Evolutionary conservation across 2,888 invertebrate species (phyloP), one percentile per base, ranked within the genome.

Genomic region (Gibbula magus): DNA sequence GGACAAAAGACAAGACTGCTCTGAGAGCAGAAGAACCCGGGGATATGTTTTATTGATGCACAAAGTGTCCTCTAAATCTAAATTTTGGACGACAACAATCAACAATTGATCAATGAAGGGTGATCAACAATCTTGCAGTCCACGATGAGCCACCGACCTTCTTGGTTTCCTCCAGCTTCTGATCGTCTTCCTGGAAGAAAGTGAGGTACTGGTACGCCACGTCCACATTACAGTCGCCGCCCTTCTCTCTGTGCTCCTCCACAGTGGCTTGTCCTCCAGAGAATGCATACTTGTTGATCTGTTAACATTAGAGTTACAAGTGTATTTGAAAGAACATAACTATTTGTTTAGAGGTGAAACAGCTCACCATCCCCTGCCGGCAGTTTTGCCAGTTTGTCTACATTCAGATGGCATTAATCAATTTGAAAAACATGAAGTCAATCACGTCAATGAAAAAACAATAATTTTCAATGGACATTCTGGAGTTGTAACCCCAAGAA

Each of bases 191-290:
- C 80, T 99, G 91, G 94, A 99, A 99, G 93, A 98, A 99, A 35
- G 95, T 95, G 35, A 99, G 94, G 93, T 99, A 97, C 92, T 99
- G 98, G 94, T 95, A 99, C 0, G 99, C 96, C 79, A 98, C 97
- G 93, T 99, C 99, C 8, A 99, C 95, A 78, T 97, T 96, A 86
- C 99, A 97, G 93, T 99, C 96, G n/a, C 99, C 99, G 25, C 99
- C 99, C 84, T 93, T 93, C 80, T 91, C 92, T 80, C 96, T 94
- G 92, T 99, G 99, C 91, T 99, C 98, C 90, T 99, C 99, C 0
- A 98, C 94, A 0, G 98, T 98, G 7, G 96, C 95, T 89, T 96
- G 96, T 2, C 99, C 99, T 3, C 99, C 99, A 54, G 99, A 99
- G 94, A 99, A 99, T 5, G 99, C 99, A 93, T 99, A 97, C 93